A percentile compares a stretch with the other conserved stretches of the same genome.
These are phyloP conservation scores for Drosophila obscura DNA, from an alignment of 1,140 invertebrate species.

Conservation along the genomic window DNA sequence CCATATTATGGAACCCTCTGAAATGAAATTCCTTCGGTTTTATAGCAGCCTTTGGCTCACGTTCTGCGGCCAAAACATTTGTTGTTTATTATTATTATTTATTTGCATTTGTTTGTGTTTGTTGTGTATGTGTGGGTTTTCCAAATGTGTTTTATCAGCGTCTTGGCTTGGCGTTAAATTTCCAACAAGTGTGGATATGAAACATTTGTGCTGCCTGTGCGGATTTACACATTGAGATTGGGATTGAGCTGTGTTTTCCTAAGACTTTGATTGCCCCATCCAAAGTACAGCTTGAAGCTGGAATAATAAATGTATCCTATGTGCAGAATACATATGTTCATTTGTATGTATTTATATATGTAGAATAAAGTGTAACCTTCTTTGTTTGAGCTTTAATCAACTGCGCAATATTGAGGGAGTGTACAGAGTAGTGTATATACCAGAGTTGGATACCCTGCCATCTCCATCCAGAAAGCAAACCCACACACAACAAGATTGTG, in stretches of 20 bases:
- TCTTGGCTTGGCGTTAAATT: slow-evolving; percentile 28
- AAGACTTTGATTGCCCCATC: slow-evolving; percentile 31
- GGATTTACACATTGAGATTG: too few relatives aligned
- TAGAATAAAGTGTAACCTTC: background rate
- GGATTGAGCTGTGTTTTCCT: background rate
- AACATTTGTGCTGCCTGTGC: slow-evolving; percentile 24
- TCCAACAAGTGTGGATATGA: slow-evolving; percentile 18
- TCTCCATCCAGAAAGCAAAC: too few relatives aligned
- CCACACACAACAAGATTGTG: background rate
- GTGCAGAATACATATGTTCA: background rate
- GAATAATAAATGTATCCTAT: background rate
- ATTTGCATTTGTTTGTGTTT: slow-evolving; percentile 3
- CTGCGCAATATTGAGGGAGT: slow-evolving; percentile 34
- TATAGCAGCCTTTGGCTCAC: slow-evolving; percentile 3
- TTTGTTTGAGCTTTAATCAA: slow-evolving; percentile 39
- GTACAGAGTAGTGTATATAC: background rate
- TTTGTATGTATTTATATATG: background rate
- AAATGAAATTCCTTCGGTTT: slow-evolving; percentile 4
- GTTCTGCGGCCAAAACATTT: slow-evolving; percentile 29
- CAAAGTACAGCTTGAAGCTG: slow-evolving; percentile 32
- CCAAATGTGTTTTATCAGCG: slow-evolving; percentile 31
- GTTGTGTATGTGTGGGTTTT: slow-evolving; percentile 6
- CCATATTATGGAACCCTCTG: slow-evolving; percentile 1
- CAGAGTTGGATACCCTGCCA: slow-evolving; percentile 1
- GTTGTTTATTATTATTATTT: slow-evolving; percentile 29